Evolutionary conservation across 2,113 vertebrate species (phyloP), one percentile per base, ranked within the genome.

Genomic region (Noctilio leporinus): DNA sequence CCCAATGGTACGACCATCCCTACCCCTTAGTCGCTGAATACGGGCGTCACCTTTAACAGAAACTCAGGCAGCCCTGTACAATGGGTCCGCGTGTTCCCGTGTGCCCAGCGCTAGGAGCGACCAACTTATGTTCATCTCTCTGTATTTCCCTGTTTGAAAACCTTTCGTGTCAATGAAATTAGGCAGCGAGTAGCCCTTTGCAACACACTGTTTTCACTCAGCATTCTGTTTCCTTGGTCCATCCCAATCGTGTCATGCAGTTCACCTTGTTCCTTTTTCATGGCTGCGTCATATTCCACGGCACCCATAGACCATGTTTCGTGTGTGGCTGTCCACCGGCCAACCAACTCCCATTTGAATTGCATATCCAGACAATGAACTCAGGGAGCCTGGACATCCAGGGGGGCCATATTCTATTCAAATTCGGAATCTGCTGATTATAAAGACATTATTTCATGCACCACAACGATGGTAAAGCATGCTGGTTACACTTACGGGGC

Each of bases 161-260:
- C 22, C 28, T 70, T 57, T 30, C 26, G 14, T 6, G 30, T 33
- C 3, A 26, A 14, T 12, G 14, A 15, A 6, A 35, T 28, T 10
- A 6, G 14, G 10, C 30, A 15, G 1, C 2, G 2, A 6, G 14
- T 5, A 5, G 64, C 10, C 20, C 15, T n/a, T 28, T 26, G 22
- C 22, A 15, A 4, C 14, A 2, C 10, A 10, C 20, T 69, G 14
- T 1, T 53, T 45, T 55, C 7, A 51, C 49, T 12, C 5, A 40
- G 24, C 33, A 2, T 16, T 3, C 33, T 16, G 75, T 17, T 33
- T 80, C 16, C 59, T 6, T 10, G 35, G 26, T 26, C 33, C 62
- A 19, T 20, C 10, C 10, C 4, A 5, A 1, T 19, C 1, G 1
- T 5, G 7, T 3, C 20, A 24, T 0, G 9, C 24, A 28, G 12